Percentiles rank a stretch among this genome's conserved stretches.
These are phyloP conservation scores for Myiagra hebetior DNA, from an alignment of 2,113 vertebrate species.

Conservation along the genomic window DNA sequence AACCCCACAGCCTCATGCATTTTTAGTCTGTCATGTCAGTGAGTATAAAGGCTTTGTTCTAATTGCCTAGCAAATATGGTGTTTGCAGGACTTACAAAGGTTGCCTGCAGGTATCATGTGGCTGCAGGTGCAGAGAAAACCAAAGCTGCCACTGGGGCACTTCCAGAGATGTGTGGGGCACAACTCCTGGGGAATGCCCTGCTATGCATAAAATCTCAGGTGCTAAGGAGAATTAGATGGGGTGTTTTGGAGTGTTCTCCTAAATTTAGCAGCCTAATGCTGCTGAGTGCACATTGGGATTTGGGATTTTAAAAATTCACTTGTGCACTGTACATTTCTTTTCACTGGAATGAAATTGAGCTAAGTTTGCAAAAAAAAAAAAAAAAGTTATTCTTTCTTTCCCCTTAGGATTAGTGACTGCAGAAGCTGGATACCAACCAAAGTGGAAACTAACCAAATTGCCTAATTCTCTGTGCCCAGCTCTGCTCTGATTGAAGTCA, in stretches of 20 bases:
- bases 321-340: not conserved
- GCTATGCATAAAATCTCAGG: not conserved
- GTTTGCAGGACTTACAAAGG: not conserved
- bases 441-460: not conserved
- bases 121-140: not conserved
- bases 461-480: not conserved
- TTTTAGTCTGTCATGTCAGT: not conserved
- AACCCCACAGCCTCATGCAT: accelerated
- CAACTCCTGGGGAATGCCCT: not conserved
- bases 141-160: not conserved
- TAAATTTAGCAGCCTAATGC: not conserved
- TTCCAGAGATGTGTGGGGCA: not conserved
- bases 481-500: not conserved
- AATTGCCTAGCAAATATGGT: not conserved
- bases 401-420: not conserved
- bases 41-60: not conserved
- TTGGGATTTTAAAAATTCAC: not conserved
- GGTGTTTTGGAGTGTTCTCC: not conserved
- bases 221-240: not conserved
- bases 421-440: not conserved
- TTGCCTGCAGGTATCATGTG: not conserved
- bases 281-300: not conserved
- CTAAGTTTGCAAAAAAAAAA: not conserved
- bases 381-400: not conserved
- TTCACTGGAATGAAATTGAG: not conserved